Evolutionary conservation across 2,888 invertebrate genomes (phyloP), one percentile per base, ranked within the genome.

Genomic region (Chrysopilus asiliformis): DNA sequence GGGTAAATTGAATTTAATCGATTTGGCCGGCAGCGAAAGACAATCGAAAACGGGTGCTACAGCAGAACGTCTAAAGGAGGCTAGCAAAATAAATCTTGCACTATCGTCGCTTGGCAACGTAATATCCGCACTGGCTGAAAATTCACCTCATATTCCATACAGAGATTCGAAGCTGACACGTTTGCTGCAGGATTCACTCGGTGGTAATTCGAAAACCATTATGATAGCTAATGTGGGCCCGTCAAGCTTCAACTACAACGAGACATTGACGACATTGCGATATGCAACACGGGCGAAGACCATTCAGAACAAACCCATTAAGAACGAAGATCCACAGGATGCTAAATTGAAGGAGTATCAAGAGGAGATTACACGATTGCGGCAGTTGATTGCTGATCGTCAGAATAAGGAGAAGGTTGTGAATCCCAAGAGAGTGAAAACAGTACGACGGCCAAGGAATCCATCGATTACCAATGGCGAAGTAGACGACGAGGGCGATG

Each of bases 201-300:
- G 98, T 38, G 98, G 98, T 8, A 97, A 97, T 69, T 91, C 97
- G 29, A 93, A 93, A 65, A 98, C 98, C 2, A 89, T 98, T 37
- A 98, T 98, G 97, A 89, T 99, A 36, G 98, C 98, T 8, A 97
- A 95, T 62, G 84, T 99, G 53, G 97, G 97, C 0, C 98, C 98
- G 17, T 95, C 97, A 14, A 82, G 82, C 48, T 93, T 89, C 66
- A 98, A 98, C 67, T 95, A 89, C 65, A 98, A 98, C 53, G 98
- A 97, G 67, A 91, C 93, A 3, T 67, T 95, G 49, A 91, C 91
- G 20, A 97, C 97, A n/a, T 68, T 97, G 43, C 72, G 94, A 24
- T 95, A 98, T 65, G 91, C 97, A 3, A 91, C 89, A 58, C 71
- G 97, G 30, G 98, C 98, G 10, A 98, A 98, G 68, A 91, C 91